Percentiles rank a stretch among this genome's conserved stretches.
These are phyloP conservation scores for Connochaetes taurinus DNA, from an alignment of 2,113 vertebrate genomes.

Conservation along the genomic window DNA sequence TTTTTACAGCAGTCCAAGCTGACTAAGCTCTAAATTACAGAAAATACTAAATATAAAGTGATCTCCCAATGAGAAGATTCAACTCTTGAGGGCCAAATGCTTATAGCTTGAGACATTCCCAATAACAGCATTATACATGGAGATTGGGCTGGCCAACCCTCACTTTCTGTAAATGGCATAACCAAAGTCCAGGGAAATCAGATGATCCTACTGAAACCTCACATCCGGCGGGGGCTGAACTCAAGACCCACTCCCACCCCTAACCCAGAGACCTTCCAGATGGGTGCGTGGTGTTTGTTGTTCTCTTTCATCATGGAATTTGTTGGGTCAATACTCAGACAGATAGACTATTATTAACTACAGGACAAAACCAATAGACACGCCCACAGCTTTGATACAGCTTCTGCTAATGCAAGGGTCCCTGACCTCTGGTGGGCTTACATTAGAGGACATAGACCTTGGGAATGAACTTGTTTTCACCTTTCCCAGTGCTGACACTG, in stretches of 20 bases:
- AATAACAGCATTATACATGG: background rate
- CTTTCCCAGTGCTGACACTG: background rate
- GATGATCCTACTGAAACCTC: background rate
- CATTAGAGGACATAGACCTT: background rate
- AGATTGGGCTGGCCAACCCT: background rate
- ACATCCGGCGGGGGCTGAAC: background rate
- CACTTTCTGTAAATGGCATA: background rate
- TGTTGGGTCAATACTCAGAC: background rate
- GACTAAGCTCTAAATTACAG: background rate
- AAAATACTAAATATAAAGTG: background rate
- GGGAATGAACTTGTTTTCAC: background rate
- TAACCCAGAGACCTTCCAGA: background rate
- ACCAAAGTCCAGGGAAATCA: background rate
- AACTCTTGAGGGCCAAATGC: background rate
- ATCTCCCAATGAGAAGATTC: background rate
- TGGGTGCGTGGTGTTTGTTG: background rate
- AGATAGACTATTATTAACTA: conserved; percentile 17
- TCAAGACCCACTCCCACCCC: background rate
- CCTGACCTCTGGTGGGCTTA: background rate
- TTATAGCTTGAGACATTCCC: background rate
- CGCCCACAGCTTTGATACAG: background rate
- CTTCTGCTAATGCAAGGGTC: background rate
- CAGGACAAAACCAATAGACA: background rate
- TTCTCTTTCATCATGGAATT: background rate
- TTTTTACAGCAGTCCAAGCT: background rate